Evolutionary conservation across 2,888 invertebrate species (phyloP).

Genomic region (Drosophila flavopinicola): DNA sequence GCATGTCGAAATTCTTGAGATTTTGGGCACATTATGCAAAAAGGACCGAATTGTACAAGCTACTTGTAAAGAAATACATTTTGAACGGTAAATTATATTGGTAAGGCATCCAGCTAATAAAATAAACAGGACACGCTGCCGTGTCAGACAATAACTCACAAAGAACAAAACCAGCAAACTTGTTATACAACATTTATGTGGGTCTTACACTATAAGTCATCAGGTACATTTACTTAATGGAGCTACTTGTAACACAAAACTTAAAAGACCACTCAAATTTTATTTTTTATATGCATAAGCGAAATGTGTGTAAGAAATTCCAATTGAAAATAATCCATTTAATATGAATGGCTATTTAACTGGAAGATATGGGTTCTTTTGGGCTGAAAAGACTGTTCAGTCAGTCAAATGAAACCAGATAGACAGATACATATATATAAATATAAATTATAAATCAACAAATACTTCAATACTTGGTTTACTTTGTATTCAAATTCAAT

Average conservation of each 20-base stretch:
- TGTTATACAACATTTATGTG: slow-evolving; percentile 47
- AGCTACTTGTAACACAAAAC: background rate
- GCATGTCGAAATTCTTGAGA: slow-evolving; percentile 23
- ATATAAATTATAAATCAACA: too few relatives aligned
- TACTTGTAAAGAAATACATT: slow-evolving; percentile 8
- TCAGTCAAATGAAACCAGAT: too few relatives aligned
- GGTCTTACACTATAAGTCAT: background rate
- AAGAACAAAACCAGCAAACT: slow-evolving; percentile 38
- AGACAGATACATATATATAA: too few relatives aligned
- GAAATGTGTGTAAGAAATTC: too few relatives aligned
- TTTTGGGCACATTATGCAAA: slow-evolving; percentile 18
- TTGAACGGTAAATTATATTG: slow-evolving; percentile 45
- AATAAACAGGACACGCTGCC: slow-evolving; percentile 58
- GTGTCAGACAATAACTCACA: slow-evolving; percentile 51
- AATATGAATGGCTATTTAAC: too few relatives aligned
- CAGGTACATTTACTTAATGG: background rate
- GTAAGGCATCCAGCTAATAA: slow-evolving; percentile 25
- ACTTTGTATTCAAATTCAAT: too few relatives aligned
- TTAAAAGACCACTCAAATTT: too few relatives aligned
- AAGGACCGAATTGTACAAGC: slow-evolving; percentile 2
- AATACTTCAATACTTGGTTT: too few relatives aligned
- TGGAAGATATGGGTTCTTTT: too few relatives aligned
- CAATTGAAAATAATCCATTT: too few relatives aligned
- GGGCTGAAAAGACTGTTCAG: too few relatives aligned
- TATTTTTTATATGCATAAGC: too few relatives aligned